phyloP scores from a whole-genome alignment of 2,797 vertebrate species.

The Dendrocincla tyrannina region DNA sequence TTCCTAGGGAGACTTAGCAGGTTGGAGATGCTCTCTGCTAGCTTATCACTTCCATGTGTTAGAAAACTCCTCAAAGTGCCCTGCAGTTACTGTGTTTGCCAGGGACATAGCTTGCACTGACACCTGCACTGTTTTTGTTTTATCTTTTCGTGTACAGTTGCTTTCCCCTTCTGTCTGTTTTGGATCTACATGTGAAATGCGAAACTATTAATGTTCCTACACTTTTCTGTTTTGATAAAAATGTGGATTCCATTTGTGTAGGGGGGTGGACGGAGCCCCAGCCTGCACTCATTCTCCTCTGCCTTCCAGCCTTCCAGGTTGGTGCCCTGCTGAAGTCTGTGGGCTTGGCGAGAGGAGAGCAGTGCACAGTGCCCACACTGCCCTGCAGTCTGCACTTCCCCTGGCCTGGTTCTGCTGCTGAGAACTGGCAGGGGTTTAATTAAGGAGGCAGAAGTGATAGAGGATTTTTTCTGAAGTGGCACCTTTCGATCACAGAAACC shows the following conservation, averaged over 20 bases:
- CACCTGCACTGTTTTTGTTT: constrained; percentile 42
- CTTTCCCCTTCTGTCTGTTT: constrained; percentile 16
- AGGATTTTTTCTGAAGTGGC: constrained; percentile 44
- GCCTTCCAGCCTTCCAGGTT: not conserved
- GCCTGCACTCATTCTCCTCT: not conserved
- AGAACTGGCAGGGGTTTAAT: constrained; percentile 54
- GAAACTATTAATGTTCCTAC: not conserved
- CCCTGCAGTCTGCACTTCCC: not conserved
- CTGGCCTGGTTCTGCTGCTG: not conserved
- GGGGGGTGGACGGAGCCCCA: not conserved
- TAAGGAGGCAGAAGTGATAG: constrained; percentile 53
- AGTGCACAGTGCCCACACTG: not conserved
- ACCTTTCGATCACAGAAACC: constrained; percentile 51
- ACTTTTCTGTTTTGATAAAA: not conserved
- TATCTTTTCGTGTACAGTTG: not conserved
- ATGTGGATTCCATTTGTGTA: not conserved
- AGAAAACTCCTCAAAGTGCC: constrained; percentile 26
- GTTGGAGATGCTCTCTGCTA: constrained; percentile 52
- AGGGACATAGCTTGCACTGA: constrained; percentile 37
- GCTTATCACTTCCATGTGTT: constrained; percentile 36
- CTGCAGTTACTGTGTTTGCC: constrained; percentile 45
- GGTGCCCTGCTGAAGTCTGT: not conserved
- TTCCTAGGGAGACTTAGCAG: constrained; percentile 43
- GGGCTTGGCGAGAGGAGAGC: not conserved
- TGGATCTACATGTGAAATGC: not conserved